A percentile compares a stretch with the other conserved stretches of the same genome.
Evolutionary conservation across 2,888 invertebrate genomes (phyloP).

Genomic region (Plebejus melissa): DNA sequence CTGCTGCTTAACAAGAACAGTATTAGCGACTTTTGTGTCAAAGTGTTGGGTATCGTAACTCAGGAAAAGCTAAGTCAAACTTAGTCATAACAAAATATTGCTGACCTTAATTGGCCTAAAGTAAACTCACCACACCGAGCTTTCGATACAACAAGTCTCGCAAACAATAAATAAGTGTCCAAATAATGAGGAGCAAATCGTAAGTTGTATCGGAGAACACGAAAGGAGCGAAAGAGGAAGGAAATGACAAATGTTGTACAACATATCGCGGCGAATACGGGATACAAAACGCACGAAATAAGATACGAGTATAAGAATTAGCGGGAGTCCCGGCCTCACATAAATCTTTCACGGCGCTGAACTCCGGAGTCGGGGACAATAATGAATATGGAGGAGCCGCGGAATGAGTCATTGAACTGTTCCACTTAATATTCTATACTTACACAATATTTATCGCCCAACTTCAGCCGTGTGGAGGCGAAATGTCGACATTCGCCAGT

Average conservation of each 20-base stretch:
- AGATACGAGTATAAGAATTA: conserved; percentile 21
- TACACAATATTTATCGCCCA: conserved; percentile 15
- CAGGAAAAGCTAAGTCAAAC: neutral
- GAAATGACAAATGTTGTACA: conserved; percentile 22
- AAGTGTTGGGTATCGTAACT: neutral
- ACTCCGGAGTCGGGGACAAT: conserved; percentile 10
- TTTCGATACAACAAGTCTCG: neutral
- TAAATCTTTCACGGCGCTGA: conserved; percentile 24
- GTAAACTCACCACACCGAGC: neutral
- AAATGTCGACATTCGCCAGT: conserved; percentile 1
- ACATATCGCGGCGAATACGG: conserved; percentile 15
- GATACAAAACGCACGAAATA: conserved; percentile 13
- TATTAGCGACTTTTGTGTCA: too few relatives aligned
- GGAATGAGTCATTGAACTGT: conserved; percentile 25
- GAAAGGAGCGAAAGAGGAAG: conserved; percentile 9
- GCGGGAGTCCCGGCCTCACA: conserved; percentile 7
- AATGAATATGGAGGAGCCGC: conserved; percentile 22
- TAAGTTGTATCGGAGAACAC: neutral
- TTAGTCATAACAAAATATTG: neutral
- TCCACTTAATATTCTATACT: conserved; percentile 26
- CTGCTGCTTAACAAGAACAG: too few relatives aligned
- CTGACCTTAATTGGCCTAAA: neutral
- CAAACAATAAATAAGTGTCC: neutral
- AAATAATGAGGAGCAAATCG: neutral
- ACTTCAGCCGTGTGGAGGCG: conserved; percentile 3